Percentiles rank a stretch among this genome's conserved stretches.
These are phyloP conservation scores for Meloe dianella DNA, from an alignment of 2,888 invertebrate genomes.

Conservation along the genomic window DNA sequence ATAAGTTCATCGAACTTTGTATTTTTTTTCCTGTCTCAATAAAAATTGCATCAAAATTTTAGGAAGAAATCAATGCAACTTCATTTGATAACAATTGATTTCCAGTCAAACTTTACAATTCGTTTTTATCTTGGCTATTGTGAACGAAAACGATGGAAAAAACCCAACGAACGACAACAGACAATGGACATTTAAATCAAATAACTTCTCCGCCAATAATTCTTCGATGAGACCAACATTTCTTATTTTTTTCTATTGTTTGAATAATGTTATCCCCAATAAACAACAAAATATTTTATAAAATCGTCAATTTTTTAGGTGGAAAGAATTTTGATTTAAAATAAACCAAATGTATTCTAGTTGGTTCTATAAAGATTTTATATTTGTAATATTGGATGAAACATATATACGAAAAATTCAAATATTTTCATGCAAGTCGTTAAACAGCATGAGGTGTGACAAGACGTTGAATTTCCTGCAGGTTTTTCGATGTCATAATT, in stretches of 20 bases:
- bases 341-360: background rate
- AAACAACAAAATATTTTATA: background rate
- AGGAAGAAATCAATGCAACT: background rate
- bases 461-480: background rate
- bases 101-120: slow-evolving; percentile 3
- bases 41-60: background rate
- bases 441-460: slow-evolving; percentile 2
- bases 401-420: background rate
- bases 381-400: background rate
- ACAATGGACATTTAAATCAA: background rate
- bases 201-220: background rate
- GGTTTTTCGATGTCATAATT: background rate
- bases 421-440: background rate
- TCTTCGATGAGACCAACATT: background rate
- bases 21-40: background rate
- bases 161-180: background rate
- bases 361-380: background rate
- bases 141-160: background rate
- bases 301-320: background rate
- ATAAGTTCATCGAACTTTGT: background rate
- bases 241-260: background rate
- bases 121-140: background rate
- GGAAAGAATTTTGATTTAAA: background rate
- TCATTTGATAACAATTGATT: background rate
- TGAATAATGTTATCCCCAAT: background rate